Base-by-base conservation (phyloP, 2,797 vertebrate species). In the Schizopygopsis malacanthus region DNA sequence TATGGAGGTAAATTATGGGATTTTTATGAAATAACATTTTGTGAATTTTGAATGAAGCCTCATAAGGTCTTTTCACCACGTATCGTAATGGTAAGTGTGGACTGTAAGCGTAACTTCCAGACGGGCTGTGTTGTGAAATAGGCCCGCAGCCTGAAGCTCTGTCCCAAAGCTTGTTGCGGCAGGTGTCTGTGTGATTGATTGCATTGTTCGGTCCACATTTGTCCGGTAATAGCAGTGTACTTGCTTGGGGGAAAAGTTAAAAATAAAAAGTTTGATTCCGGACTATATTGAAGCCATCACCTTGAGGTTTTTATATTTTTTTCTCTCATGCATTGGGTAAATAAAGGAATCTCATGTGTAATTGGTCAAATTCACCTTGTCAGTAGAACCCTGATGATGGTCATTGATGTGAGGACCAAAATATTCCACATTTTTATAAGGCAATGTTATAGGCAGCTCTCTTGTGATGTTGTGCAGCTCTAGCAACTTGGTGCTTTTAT, bases 101-200 rank as follows among this genome's bases (percentile, higher is more conserved):
- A 39, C 16, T 39, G 43, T 54, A 73, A 63, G 39, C 22, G 28
- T 22, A 75, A 39, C 10, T 20, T 73, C n/a, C 13, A n/a, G n/a
- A 67, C 37, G 3, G 78, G 59, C 33, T 22, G 33, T 25, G 45
- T 25, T 67, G 72, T 75, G 54, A 52, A 75, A 70, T 33, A 56
- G 45, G 47, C 25, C 79, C 63, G 33, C 28, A 67, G 56, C 70
- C 43, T 71, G 13, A 11, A 81, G 71, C 79, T 86, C 15, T 41
- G 59, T 71, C 78, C 84, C 78, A 75, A 61, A 56, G 70, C 85
- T 86, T 54, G 61, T 82, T 86, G 61, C 79, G 28, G 54, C 52
- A 81, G 69, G 33, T 81, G 85, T 81, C 83, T 11, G 22, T 39
- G 63, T 88, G 85, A 88, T 87, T 85, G 87, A 88, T 87, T 85